Base-by-base conservation (phyloP, 2,113 vertebrate genomes). In the Tragelaphus imberbis region DNA sequence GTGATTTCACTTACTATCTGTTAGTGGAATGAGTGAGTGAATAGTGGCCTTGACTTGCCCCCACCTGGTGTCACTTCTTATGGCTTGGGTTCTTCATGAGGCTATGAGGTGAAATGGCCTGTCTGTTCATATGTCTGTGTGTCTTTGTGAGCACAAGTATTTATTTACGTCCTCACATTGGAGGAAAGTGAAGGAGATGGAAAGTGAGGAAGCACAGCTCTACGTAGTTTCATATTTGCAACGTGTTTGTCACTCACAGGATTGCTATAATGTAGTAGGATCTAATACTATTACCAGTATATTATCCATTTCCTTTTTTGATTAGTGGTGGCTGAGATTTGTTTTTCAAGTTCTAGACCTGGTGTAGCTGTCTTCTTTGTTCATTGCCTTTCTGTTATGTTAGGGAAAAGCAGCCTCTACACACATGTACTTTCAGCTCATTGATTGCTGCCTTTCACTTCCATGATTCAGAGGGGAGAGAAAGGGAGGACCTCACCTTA, bases 161-260 rank as follows among this genome's bases (percentile, higher is more conserved):
- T 53, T 51, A 8, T 28, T 53, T 36, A 8, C 0, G 6, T 1
- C 27, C 33, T 55, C 4, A 2, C 3, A 2, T 0, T 13, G 16
- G 51, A 33, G 47, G 30, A 55, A 36, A 47, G 14, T 3, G 27
- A 75, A 13, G 28, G 33, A 68, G 25, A 6, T 53, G 28, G n/a
- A 59, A 56, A 15, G 56, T 23, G 5, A 8, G 40, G 84, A 85
- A 53, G 28, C 2, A 0, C 17, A 33, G 9, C 25, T 49, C 14
- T 79, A 10, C 33, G 27, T 47, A 27, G 33, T 40, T 88, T 23
- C 15, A 2, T 47, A 19, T 90, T 53, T 75, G 59, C 15, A 51
- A 2, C 25, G 23, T 84, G 28, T 44, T 36, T 61, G 13, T 47
- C 3, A 51, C 58, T 33, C 44, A 27, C 7, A n/a, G 44, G 14